Evolutionary conservation across 2,888 invertebrate genomes (phyloP).

Genomic region (Colostygia pectinataria): DNA sequence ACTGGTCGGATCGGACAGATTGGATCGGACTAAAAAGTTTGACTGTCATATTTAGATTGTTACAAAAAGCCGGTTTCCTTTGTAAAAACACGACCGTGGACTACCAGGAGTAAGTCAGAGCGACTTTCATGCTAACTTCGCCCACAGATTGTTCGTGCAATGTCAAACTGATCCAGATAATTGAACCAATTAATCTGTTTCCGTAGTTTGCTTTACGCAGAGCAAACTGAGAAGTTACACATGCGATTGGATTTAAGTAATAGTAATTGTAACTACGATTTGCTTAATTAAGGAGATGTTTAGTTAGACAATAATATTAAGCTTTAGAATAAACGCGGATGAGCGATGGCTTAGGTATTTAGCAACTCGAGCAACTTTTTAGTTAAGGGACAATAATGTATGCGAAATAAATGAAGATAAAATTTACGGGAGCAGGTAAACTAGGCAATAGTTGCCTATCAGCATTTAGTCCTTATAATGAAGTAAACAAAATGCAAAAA

Average conservation of each 20-base stretch:
- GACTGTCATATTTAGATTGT: background rate
- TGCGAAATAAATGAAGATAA: too few species aligned
- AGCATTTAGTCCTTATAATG: too few species aligned
- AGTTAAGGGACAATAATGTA: too few species aligned
- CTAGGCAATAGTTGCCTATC: too few species aligned
- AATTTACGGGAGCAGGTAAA: too few species aligned
- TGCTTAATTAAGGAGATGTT: background rate
- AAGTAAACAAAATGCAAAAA: too few species aligned
- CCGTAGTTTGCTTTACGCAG: slow-evolving; percentile 54
- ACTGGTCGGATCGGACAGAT: too few species aligned
- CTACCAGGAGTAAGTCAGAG: slow-evolving; percentile 51
- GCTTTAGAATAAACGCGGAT: too few species aligned
- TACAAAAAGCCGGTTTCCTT: slow-evolving; percentile 1
- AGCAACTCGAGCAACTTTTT: too few species aligned
- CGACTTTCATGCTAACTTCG: slow-evolving; percentile 77
- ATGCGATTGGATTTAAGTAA: slow-evolving; percentile 13
- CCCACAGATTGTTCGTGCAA: slow-evolving; percentile 66
- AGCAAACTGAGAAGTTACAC: slow-evolving; percentile 12
- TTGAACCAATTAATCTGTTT: slow-evolving; percentile 74
- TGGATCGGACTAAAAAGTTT: too few species aligned
- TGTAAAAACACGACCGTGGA: background rate
- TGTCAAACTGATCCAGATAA: slow-evolving; percentile 72
- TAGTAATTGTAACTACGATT: slow-evolving; percentile 5
- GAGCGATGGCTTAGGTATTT: too few species aligned
- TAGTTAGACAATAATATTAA: too few species aligned